Evolutionary conservation across 1,140 invertebrate species (phyloP).

Genomic region (Drosophila auraria): DNA sequence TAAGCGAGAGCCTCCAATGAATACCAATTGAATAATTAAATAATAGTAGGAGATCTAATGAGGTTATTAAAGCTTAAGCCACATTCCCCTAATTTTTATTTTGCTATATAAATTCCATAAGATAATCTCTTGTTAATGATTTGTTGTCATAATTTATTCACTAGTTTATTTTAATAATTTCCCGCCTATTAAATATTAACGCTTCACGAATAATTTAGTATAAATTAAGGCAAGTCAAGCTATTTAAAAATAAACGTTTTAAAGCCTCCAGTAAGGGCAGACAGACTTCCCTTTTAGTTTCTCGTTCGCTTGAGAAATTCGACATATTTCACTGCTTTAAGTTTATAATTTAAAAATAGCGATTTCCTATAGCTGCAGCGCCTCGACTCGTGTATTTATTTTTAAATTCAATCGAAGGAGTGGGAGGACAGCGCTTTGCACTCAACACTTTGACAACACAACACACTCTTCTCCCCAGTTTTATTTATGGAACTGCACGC

Average conservation of each 20-base stretch:
- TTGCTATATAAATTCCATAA: no score
- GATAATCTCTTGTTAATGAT: neutral
- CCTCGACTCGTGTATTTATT: conserved; percentile 50
- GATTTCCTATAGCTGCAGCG: conserved; percentile 20
- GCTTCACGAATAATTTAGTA: neutral
- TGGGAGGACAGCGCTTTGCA: conserved; percentile 22
- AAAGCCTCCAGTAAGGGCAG: neutral
- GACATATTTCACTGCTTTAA: conserved; percentile 13
- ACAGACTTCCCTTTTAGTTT: neutral
- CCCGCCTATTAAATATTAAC: neutral
- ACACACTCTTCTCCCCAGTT: conserved; percentile 10
- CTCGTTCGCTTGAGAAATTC: conserved; percentile 1
- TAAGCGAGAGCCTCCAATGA: no score
- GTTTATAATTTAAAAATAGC: conserved; percentile 40
- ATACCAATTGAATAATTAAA: no score
- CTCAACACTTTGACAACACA: conserved; percentile 51
- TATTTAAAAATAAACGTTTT: conserved; percentile 6
- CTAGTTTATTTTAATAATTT: neutral
- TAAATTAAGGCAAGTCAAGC: neutral
- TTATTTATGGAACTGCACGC: conserved; percentile 64
- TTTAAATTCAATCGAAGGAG: conserved; percentile 36
- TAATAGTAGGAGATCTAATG: no score
- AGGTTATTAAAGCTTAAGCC: no score
- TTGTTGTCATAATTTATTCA: no score
- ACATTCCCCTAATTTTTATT: no score